Conservation (phyloP, 2,113 vertebrate genomes). For the Micronisus gabar region DNA sequence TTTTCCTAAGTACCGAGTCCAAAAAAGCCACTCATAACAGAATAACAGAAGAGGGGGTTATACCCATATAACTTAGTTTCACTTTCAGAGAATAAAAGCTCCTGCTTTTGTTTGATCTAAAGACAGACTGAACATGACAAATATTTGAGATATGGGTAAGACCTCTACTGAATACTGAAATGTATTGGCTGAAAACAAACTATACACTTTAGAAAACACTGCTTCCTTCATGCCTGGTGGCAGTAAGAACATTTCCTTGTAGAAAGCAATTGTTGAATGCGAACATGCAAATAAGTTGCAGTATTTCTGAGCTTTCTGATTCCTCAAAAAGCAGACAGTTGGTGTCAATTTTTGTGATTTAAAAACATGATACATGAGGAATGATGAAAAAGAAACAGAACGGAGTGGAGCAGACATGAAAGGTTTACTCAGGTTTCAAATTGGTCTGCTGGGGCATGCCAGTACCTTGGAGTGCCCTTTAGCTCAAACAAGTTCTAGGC, state of each 20-base stretch:
- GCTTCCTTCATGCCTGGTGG: neutral
- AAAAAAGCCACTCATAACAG: neutral
- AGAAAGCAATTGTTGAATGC: neutral
- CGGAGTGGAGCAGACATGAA: neutral
- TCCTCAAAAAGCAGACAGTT: neutral
- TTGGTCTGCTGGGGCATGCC: neutral
- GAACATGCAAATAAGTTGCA: neutral
- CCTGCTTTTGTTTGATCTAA: neutral
- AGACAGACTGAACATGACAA: neutral
- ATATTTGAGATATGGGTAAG: neutral
- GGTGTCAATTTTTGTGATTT: neutral
- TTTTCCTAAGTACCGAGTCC: neutral
- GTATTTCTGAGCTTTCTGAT: neutral
- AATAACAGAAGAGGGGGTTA: neutral
- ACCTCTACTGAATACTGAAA: neutral
- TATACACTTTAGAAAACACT: neutral
- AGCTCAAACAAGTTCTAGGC: neutral
- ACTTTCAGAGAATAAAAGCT: neutral
- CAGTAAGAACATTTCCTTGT: neutral
- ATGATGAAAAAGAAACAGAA: neutral
- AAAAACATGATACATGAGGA: neutral
- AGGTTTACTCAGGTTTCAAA: neutral
- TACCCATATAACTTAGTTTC: neutral
- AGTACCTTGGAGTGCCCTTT: neutral
- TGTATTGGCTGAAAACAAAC: neutral